Base-by-base conservation (phyloP, 2,888 invertebrate genomes). In the Athalia cordata region DNA sequence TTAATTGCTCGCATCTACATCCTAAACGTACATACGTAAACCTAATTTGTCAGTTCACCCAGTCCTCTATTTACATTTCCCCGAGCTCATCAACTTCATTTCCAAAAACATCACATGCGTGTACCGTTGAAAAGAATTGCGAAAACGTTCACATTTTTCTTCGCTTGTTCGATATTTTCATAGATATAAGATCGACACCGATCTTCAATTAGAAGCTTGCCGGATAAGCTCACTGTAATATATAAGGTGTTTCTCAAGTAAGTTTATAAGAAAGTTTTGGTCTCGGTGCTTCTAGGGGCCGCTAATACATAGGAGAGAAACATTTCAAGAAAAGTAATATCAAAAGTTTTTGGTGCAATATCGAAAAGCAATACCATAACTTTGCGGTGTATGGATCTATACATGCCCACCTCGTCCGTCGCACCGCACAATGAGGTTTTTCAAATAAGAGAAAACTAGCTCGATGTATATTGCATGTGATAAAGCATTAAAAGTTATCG, bases 401-500 rank as follows among this genome's bases (percentile, higher is more conserved):
- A 59, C 11, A 59, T 59, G 13, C 11, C 11, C n/a, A 59, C 8
- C 11, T 59, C 11, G 9, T n/a, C 13, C 5, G 5, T n/a, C 5
- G 13, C 11, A 59, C 59, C 52, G 52, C 29, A 68, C 52, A 68
- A 68, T 68, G 55, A 68, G 68, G 52, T 15, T 29, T 29, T 29
- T 43, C 52, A 29, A 55, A n/a, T 9, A 7, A 65, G 47, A 49
- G 47, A 49, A 66, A 68, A 68, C 68, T 68, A 29, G 52, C 29
- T 7, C 29, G 50, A 50, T n/a, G 3, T 9, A 8, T 15, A 50
- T 29, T 67, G 68, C 68, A 55, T 6, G 43, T n/a, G 50, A 55
- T 52, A 55, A 68, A 68, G 55, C 68, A 66, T 68, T 52, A 55
- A 68, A 68, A 68, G 68, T 68, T 68, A 68, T 55, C 68, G 43